Evolutionary conservation across 1,140 invertebrate genomes (phyloP), one percentile per base, ranked within the genome.

Genomic region (Mercenaria mercenaria): DNA sequence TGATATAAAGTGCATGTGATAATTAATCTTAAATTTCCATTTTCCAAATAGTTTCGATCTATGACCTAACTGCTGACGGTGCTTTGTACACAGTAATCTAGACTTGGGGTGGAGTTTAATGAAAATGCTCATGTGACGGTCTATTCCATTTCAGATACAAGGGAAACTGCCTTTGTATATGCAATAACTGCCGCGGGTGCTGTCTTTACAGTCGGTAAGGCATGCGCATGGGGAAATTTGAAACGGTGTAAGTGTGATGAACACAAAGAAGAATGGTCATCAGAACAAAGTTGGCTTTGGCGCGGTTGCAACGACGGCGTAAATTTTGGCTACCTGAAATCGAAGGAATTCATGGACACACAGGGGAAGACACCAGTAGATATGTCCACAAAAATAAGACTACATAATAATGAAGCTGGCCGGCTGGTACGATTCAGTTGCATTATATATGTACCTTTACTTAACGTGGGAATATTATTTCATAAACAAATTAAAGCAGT

Each of bases 301-400:
- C 98, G 98, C n/a, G 99, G 99, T 3, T 99, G 99, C 93, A 98
- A 98, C 0, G 99, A 99, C 95, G 98, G 99, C 96, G 97, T 99
- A 15, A 98, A 99, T 93, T 99, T 99, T 95, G 98, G 98, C 64
- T 99, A 99, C 96, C 98, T 98, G 95, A 99, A 99, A 96, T 98
- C 98, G 2, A 98, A 98, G 95, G 97, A 97, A 81, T 99, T 99
- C 96, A 98, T 99, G 84, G 99, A 99, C 95, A 97, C 98, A 50
- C 96, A 98, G 67, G 98, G 98, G 94, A 97, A 97, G 97, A 95
- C 95, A 41, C 83, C 92, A 41, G 92, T 91, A 29, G 95, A 95
- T 90, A 89, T 96, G 77, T 95, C 93, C 23, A 93, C 93, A 13
- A 89, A 93, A 74, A 95, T 96, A 85, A 93, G 94, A 76, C 79